These are phyloP conservation scores for Neoniphon sammara DNA, from an alignment of 2,797 vertebrate species.

Conservation along the genomic window DNA sequence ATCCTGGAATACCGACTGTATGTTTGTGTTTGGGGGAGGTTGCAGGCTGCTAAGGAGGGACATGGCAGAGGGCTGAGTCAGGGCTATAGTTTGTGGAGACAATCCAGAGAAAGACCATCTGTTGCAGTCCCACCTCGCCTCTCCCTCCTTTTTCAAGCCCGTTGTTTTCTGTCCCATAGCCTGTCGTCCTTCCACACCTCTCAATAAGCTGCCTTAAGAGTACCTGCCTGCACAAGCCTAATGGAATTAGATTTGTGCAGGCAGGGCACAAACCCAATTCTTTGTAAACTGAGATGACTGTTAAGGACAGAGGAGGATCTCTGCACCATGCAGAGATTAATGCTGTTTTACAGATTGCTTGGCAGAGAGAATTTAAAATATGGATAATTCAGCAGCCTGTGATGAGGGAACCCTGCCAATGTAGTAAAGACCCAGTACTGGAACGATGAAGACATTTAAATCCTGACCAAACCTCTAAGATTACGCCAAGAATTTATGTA, in stretches of 20 bases:
- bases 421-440: too few species aligned
- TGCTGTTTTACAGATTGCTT: not conserved
- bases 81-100: constrained; percentile 44
- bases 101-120: constrained; percentile 75
- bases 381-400: not conserved
- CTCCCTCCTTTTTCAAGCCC: constrained; percentile 36
- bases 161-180: constrained; percentile 47
- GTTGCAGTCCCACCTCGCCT: constrained; percentile 62
- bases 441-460: too few species aligned
- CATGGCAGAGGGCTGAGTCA: constrained; percentile 8
- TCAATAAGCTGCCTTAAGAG: constrained; percentile 30
- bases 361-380: not conserved
- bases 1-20: constrained; percentile 29
- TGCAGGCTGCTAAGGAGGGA: not conserved
- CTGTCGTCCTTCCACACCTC: constrained; percentile 25
- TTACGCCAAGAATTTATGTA: too few species aligned
- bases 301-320: not conserved
- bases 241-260: too few species aligned
- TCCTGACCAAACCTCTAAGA: too few species aligned
- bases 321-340: not conserved
- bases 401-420: too few species aligned
- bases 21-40: constrained; percentile 35
- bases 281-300: not conserved
- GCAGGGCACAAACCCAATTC: constrained; percentile 10
- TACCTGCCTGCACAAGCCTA: not conserved